A percentile compares a stretch with the other conserved stretches of the same genome.
These are phyloP conservation scores for Eufriesea mexicana DNA, from an alignment of 1,140 invertebrate genomes.

Conservation along the genomic window DNA sequence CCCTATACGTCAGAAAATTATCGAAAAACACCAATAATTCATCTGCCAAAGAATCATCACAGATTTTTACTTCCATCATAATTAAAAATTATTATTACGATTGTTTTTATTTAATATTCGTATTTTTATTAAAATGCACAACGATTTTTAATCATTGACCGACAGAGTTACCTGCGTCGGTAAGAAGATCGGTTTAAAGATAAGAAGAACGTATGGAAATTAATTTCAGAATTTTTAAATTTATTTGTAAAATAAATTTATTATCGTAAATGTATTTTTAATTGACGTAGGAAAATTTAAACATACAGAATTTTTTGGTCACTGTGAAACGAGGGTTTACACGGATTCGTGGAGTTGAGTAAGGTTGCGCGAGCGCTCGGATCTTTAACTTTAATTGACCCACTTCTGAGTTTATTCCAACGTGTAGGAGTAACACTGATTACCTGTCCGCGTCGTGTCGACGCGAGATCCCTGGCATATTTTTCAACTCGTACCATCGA, in stretches of 20 bases:
- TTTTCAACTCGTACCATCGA: background rate
- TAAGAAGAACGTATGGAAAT: background rate
- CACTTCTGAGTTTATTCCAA: background rate
- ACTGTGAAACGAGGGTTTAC: background rate
- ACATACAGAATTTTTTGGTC: background rate
- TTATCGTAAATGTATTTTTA: background rate
- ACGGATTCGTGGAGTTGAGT: background rate
- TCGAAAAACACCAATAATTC: too few relatives aligned
- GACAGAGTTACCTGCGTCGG: too few relatives aligned
- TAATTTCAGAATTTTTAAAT: background rate
- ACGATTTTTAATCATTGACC: too few relatives aligned
- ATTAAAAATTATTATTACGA: too few relatives aligned
- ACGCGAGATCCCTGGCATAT: conserved; percentile 11
- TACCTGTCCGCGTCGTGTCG: background rate
- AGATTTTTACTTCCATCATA: too few relatives aligned
- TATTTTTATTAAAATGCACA: too few relatives aligned
- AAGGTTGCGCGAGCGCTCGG: background rate
- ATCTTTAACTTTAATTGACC: conserved; percentile 41
- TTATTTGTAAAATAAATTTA: background rate
- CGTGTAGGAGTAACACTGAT: background rate
- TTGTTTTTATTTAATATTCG: too few relatives aligned
- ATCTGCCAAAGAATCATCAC: too few relatives aligned
- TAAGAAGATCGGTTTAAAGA: too few relatives aligned
- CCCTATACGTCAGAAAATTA: background rate
- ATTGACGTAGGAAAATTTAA: background rate